A percentile compares a stretch with the other conserved stretches of the same genome.
These are phyloP conservation scores for Andrena dorsata DNA, from an alignment of 2,888 invertebrate species.

Conservation along the genomic window DNA sequence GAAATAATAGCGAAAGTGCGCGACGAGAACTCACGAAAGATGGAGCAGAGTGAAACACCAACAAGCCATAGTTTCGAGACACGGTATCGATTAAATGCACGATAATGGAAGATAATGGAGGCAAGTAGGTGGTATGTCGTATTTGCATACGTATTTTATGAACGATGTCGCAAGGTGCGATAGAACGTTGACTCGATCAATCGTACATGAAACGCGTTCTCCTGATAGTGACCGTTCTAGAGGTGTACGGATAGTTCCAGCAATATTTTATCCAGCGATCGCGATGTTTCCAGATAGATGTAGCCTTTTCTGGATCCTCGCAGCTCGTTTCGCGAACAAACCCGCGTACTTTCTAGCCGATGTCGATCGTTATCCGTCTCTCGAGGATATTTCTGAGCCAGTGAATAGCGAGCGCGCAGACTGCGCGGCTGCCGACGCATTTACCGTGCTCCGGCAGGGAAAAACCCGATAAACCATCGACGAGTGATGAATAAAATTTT, in stretches of 20 bases:
- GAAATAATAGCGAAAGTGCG: not conserved
- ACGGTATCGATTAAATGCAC: not conserved
- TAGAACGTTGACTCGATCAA: slow-evolving; percentile 21
- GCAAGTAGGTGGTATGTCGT: not conserved
- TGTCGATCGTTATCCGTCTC: slow-evolving; percentile 12
- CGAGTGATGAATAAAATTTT: not conserved
- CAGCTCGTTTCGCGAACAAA: not conserved
- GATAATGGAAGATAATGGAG: not conserved
- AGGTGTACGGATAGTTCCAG: not conserved
- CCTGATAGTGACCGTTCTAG: not conserved
- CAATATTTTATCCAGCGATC: slow-evolving; percentile 16
- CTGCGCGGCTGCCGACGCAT: not conserved
- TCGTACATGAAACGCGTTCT: not conserved
- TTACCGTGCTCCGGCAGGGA: not conserved
- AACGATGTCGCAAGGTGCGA: slow-evolving; percentile 12
- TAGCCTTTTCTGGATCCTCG: not conserved
- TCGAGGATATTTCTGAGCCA: slow-evolving; percentile 4
- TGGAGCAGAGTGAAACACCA: not conserved
- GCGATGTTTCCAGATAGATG: not conserved
- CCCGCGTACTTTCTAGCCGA: slow-evolving; percentile 21
- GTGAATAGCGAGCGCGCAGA: not conserved
- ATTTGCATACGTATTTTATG: slow-evolving; percentile 27
- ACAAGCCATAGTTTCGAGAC: not conserved
- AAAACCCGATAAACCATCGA: not conserved
- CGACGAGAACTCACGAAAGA: not conserved